phyloP scores from a whole-genome alignment of 2,113 vertebrate genomes.

The Petromus typicus region DNA sequence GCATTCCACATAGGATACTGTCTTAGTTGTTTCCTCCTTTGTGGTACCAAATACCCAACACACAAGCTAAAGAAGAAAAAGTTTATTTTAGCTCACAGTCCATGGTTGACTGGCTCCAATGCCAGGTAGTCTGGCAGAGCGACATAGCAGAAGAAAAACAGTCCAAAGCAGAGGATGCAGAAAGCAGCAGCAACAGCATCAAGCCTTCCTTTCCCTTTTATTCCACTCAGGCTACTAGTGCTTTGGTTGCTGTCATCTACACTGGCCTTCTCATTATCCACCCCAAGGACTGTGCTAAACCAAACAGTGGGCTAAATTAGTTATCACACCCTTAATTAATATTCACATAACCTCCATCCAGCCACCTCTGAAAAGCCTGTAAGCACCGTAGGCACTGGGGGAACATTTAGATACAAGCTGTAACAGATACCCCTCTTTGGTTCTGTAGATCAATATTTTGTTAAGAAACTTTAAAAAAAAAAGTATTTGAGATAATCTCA shows the following conservation, averaged over 20 bases:
- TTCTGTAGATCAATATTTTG: constrained; percentile 15
- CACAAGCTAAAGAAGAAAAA: not conserved
- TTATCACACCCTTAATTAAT: not conserved
- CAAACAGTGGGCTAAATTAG: not conserved
- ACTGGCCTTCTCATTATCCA: not conserved
- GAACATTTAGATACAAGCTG: not conserved
- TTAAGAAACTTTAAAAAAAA: not conserved
- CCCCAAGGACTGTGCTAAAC: not conserved
- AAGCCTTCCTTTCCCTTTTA: not conserved
- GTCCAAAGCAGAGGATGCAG: not conserved
- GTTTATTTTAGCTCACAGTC: not conserved
- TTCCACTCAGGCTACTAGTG: not conserved
- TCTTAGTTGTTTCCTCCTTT: not conserved
- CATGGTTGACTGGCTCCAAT: not conserved
- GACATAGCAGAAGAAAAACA: not conserved
- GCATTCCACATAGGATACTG: not conserved
- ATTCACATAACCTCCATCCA: not conserved
- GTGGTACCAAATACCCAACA: not conserved
- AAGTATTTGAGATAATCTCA: not conserved
- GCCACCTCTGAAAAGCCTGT: not conserved
- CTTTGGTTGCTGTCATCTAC: not conserved
- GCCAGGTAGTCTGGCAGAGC: not conserved
- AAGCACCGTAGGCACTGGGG: not conserved
- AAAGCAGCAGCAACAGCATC: not conserved
- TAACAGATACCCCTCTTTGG: not conserved